phyloP scores from a whole-genome alignment of 2,888 invertebrate species.

The Drosophila trichaetosa region DNA sequence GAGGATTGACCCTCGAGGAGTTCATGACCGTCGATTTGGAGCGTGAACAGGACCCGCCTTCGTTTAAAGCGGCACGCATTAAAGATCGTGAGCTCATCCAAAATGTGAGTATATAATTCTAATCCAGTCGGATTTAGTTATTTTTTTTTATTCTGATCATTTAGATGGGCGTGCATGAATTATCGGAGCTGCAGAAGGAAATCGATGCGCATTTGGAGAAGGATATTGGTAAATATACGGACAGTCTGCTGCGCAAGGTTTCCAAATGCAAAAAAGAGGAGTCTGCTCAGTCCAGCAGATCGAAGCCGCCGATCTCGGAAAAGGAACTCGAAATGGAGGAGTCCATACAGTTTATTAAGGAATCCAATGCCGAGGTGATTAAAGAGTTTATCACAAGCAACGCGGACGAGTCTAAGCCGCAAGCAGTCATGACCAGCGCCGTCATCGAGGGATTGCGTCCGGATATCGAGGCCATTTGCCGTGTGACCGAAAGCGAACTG shows the following conservation, averaged over 20 bases:
- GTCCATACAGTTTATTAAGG: conserved; percentile 85
- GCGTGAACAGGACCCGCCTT: conserved; percentile 97
- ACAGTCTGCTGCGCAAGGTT: conserved; percentile 56
- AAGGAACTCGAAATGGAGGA: conserved; percentile 84
- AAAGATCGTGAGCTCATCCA: conserved; percentile 94
- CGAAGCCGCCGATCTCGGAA: conserved; percentile 39
- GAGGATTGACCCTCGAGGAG: conserved; percentile 96
- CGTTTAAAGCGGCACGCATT: conserved; percentile 95
- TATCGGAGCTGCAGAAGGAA: conserved; percentile 92
- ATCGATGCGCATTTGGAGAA: conserved; percentile 93
- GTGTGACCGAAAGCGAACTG: conserved; percentile 86
- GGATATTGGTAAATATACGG: conserved; percentile 86
- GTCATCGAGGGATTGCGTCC: conserved; percentile 86
- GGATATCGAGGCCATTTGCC: conserved; percentile 91
- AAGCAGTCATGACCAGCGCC: conserved; percentile 45
- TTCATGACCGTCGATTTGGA: conserved; percentile 98
- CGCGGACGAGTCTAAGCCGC: conserved; percentile 52
- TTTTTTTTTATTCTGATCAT: neutral
- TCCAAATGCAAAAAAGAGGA: conserved; percentile 28
- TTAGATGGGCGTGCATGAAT: conserved; percentile 87
- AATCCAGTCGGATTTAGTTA: neutral
- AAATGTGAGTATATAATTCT: conserved; percentile 86
- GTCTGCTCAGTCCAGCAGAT: conserved; percentile 3
- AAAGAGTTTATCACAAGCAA: conserved; percentile 83
- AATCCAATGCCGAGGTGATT: conserved; percentile 85